A percentile compares a stretch with the other conserved stretches of the same genome.
phyloP scores from a whole-genome alignment of 2,113 vertebrate species.

The Sisor rabdophorus region DNA sequence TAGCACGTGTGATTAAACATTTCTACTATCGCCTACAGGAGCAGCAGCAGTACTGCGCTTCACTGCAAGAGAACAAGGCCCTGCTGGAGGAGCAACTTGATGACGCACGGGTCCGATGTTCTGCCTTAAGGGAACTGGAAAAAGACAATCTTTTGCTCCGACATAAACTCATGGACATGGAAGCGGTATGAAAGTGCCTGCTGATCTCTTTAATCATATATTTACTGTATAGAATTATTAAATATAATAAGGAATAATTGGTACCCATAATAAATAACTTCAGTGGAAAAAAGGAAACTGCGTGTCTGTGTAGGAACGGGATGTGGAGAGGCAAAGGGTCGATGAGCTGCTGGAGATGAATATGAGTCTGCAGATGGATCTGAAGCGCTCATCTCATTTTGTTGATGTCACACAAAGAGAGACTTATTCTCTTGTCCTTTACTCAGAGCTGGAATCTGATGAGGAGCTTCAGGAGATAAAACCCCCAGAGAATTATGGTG shows the following conservation, averaged over 20 bases:
- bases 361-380: conserved; percentile 71
- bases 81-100: conserved; percentile 80
- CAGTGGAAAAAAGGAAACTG: conserved; percentile 2
- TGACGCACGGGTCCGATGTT: conserved; percentile 69
- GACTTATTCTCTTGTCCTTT: conserved; percentile 52
- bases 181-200: conserved; percentile 63
- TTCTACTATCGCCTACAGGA: conserved; percentile 67
- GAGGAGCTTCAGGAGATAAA: conserved; percentile 57
- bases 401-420: not conserved
- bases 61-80: conserved; percentile 77
- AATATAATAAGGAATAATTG: conserved; percentile 27
- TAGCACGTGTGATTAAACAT: not conserved
- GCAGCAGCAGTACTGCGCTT: conserved; percentile 75
- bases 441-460: conserved; percentile 66
- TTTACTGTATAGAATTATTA: conserved; percentile 22
- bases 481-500: conserved; percentile 57
- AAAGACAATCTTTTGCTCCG: conserved; percentile 78
- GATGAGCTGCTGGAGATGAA: conserved; percentile 79
- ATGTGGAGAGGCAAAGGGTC: conserved; percentile 71
- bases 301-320: conserved; percentile 66
- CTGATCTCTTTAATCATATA: conserved; percentile 6
- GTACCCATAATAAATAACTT: conserved; percentile 3
- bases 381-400: conserved; percentile 57
- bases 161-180: conserved; percentile 71
- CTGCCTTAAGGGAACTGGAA: conserved; percentile 74